Percentiles rank a stretch among this genome's conserved stretches.
Evolutionary conservation across 1,140 invertebrate species (phyloP).

Genomic region (Ceratina calcarata): DNA sequence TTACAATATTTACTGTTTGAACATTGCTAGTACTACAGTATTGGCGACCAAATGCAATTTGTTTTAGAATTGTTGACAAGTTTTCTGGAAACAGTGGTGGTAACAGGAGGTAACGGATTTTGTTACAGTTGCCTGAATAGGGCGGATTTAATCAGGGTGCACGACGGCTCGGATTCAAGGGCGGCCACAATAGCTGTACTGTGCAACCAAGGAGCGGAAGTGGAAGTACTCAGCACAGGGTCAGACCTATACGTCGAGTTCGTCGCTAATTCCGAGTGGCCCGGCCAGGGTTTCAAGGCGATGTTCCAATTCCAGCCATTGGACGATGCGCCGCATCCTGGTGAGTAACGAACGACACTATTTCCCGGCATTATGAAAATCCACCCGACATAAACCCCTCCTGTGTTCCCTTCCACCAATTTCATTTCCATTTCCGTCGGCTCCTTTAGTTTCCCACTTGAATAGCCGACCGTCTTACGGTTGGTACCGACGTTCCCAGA

Average conservation of each 20-base stretch:
- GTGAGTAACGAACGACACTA: conserved; percentile 77
- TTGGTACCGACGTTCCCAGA: not conserved
- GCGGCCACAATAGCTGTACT: conserved; percentile 88
- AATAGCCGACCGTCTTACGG: not conserved
- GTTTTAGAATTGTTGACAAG: too few species aligned
- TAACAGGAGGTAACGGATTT: conserved; percentile 57
- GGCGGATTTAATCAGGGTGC: conserved; percentile 89
- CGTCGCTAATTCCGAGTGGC: conserved; percentile 89
- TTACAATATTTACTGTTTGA: too few species aligned
- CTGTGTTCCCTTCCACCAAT: not conserved
- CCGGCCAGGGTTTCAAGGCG: conserved; percentile 92
- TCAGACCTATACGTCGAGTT: conserved; percentile 91
- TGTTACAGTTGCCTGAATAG: conserved; percentile 89
- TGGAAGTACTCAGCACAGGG: conserved; percentile 90
- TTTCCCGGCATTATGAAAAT: conserved; percentile 43
- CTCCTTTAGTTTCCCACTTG: not conserved
- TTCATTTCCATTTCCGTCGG: conserved; percentile 29
- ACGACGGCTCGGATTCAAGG: conserved; percentile 85
- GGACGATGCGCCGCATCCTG: conserved; percentile 81
- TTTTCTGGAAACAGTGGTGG: conserved; percentile 1
- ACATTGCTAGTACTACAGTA: too few species aligned
- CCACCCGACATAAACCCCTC: conserved; percentile 1
- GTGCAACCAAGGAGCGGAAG: conserved; percentile 88
- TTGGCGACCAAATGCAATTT: too few species aligned
- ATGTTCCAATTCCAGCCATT: conserved; percentile 88